Base-by-base conservation (phyloP, 2,113 vertebrate species). In the Uropsilus gracilis region DNA sequence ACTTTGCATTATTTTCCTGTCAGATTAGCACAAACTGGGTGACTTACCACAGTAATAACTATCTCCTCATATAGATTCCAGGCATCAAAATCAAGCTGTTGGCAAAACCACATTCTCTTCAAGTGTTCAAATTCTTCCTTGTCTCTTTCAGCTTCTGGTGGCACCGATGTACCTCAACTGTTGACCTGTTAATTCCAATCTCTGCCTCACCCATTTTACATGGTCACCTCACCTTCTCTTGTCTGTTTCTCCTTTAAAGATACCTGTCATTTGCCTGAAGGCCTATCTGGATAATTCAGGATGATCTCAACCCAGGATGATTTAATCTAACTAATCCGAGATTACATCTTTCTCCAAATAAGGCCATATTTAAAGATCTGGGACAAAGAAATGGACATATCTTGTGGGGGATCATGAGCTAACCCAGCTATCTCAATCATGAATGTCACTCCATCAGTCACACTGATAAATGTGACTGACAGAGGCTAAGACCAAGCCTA, bases 121-220 rank as follows among this genome's bases (percentile, higher is more conserved):
- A 24, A 14, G 39, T 55, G 20, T 37, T 50, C 48, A 11, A 30
- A 34, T 2, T 11, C 50, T 30, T 28, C 68, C 57, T 8, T 63
- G 53, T 2, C 77, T 57, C 39, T 34, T 46, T 39, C 13, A 13
- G 39, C 30, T 83, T 34, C 85, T 14, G 8, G 61, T 0, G 4
- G 16, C 57, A 5, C 50, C 16, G 7, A 39, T 14, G 14, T 3
- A 0, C 24, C 55, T 69, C 12, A 50, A 48, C 32, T 53, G 46
- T 7, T 8, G 16, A 61, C 32, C 28, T 3, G 1, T 0, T 32
- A 28, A 0, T 17, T 39, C 39, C 34, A 18, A 1, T 42, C 12
- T 59, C 34, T 57, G 66, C 34, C 63, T 57, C 42, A 50, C 48
- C 6, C 0, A 5, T 50, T 46, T 37, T 13, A 6, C 16, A 0